phyloP scores from a whole-genome alignment of 1,140 invertebrate genomes.

The Fopius arisanus region DNA sequence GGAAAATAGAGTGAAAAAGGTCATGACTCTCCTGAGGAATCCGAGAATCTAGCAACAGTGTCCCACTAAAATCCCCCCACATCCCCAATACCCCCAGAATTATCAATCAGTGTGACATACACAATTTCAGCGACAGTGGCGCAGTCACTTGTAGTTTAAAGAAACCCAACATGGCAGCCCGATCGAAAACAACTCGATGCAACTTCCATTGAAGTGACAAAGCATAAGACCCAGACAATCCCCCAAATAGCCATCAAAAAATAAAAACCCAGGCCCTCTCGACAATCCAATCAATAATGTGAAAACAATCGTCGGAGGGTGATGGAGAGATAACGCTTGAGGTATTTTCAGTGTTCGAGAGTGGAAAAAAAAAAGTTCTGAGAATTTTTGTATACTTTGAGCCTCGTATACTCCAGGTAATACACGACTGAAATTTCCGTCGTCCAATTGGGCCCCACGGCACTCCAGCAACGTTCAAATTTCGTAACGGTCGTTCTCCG shows the following conservation, averaged over 20 bases:
- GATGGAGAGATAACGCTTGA: not conserved
- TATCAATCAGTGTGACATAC: not conserved
- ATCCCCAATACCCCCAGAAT: too few species aligned
- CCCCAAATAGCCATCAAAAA: not conserved
- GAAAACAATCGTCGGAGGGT: not conserved
- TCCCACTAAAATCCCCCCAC: too few species aligned
- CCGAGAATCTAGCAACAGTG: too few species aligned
- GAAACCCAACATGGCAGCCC: constrained; percentile 12
- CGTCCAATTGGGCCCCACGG: constrained; percentile 7
- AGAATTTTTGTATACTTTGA: constrained; percentile 5
- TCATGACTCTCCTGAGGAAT: too few species aligned
- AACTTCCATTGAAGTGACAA: not conserved
- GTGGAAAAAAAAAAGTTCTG: not conserved
- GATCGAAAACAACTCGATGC: constrained; percentile 9
- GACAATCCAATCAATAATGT: not conserved
- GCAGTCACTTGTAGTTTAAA: not conserved
- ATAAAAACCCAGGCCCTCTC: not conserved
- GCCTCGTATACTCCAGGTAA: not conserved
- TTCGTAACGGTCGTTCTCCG: constrained; percentile 35
- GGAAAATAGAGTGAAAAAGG: too few species aligned
- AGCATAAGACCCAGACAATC: not conserved
- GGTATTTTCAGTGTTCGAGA: not conserved
- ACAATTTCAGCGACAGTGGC: not conserved
- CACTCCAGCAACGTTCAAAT: constrained; percentile 28
- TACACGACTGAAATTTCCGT: not conserved